Evolutionary conservation across 23 tunicate species (phyloP), one percentile per base, ranked within the genome.

Genomic region (Trididemnum clinides): DNA sequence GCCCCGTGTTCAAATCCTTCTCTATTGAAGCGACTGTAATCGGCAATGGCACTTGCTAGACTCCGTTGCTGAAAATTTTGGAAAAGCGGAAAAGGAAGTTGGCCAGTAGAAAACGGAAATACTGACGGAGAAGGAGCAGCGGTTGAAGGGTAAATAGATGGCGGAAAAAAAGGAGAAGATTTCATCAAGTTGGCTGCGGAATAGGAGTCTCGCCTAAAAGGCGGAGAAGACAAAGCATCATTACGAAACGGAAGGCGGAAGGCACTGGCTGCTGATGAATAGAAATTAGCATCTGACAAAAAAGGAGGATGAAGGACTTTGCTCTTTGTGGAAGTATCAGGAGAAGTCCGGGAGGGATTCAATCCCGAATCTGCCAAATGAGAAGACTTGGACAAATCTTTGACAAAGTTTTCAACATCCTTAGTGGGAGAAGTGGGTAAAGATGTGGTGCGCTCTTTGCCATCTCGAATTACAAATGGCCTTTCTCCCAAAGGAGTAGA

Each of bases 201-300:
- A 37, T 15, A 38, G 23, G 80, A 19, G 28, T 74, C 80, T 5
- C 59, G 57, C 4, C 58, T 57, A 5, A 39, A 38, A 5, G 30
- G 18, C 23, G 57, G 57, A 10, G 71, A n/a, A 6, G 77, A 10
- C 7, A 70, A 5, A 2, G 77, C 22, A 25, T 74, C 58, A 74
- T 74, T 39, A 18, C 80, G 57, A 15, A 74, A 37, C 57, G 80
- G 80, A 74, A 38, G 80, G 36, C 80, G 29, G 28, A 74, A 74
- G 5, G 80, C 80, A 28, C 59, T 74, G 4, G 80, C 36, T 2
- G 80, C 2, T 36, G 80, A 25, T 36, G 80, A 44, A 44, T 74
- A 74, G 38, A 74, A 44, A 21, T 22, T 37, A 2, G 80, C 21
- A 12, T 74, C 80, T 1, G 58, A 27, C 29, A 74, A 74, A 18